A percentile compares a stretch with the other conserved stretches of the same genome.
phyloP scores from a whole-genome alignment of 2,113 vertebrate species.

The Thamnophis sirtalis region DNA sequence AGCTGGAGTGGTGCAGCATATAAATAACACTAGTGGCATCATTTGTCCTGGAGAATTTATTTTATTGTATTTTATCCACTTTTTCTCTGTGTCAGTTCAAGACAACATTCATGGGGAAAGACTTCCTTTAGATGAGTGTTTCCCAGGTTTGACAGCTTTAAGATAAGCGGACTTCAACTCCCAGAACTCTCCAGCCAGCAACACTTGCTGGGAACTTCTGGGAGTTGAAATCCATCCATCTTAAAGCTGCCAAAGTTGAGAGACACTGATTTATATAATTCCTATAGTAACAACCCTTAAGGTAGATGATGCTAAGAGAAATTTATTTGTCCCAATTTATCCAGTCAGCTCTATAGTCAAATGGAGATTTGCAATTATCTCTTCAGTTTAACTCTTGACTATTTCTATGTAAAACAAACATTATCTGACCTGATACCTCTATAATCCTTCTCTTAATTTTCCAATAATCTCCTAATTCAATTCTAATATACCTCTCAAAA shows the following conservation, averaged over 20 bases:
- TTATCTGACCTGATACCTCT: neutral
- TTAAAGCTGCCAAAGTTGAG: neutral
- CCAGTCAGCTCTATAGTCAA: neutral
- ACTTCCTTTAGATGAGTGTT: neutral
- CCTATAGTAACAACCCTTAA: neutral
- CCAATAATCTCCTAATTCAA: neutral
- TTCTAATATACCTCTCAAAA: neutral
- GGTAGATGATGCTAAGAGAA: neutral
- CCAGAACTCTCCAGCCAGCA: neutral
- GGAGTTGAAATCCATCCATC: neutral
- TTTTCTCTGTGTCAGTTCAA: neutral
- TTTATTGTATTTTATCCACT: neutral
- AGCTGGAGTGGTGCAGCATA: neutral
- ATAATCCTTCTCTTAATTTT: neutral
- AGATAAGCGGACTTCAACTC: neutral
- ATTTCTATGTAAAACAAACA: neutral
- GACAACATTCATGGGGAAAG: neutral
- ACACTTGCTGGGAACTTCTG: no score
- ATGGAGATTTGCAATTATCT: neutral
- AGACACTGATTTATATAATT: neutral
- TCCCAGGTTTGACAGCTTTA: neutral
- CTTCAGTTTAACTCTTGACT: neutral
- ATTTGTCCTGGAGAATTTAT: neutral
- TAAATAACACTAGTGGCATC: neutral
- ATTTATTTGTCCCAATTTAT: neutral